Conservation (phyloP, 2,797 vertebrate species). For the Takifugu rubripes region DNA sequence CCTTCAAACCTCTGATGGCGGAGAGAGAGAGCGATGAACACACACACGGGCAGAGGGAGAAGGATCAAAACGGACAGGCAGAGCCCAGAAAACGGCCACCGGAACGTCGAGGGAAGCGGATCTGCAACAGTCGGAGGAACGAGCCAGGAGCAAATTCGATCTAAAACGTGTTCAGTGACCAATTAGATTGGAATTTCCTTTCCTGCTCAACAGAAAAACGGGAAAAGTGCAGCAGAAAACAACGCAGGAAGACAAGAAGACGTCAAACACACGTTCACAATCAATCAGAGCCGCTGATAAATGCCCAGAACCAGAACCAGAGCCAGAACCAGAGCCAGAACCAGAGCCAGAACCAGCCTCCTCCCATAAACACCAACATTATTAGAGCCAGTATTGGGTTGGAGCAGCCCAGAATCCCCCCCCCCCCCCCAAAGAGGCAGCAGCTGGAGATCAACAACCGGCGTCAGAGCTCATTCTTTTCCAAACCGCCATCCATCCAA, state of each 20-base stretch:
- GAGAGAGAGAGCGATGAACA: constrained; percentile 13
- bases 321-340: constrained; percentile 32
- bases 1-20: constrained; percentile 86
- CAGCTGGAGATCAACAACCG: constrained; percentile 61
- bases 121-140: no score
- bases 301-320: constrained; percentile 27
- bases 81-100: constrained; percentile 8
- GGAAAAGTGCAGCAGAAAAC: neutral
- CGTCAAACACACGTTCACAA: constrained; percentile 19
- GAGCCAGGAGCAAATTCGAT: neutral
- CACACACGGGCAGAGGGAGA: constrained; percentile 31
- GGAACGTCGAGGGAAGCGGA: no score
- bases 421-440: constrained; percentile 35
- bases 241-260: constrained; percentile 5
- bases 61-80: constrained; percentile 25
- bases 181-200: constrained; percentile 2
- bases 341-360: constrained; percentile 40
- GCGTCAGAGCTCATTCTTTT: constrained; percentile 68
- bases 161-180: neutral
- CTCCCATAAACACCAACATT: constrained; percentile 42
- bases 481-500: constrained; percentile 60
- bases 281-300: constrained; percentile 30
- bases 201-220: neutral
- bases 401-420: constrained; percentile 12
- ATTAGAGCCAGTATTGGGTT: constrained; percentile 34